Evolutionary conservation across 2,888 invertebrate species (phyloP).

Genomic region (Creontiades dilutus): DNA sequence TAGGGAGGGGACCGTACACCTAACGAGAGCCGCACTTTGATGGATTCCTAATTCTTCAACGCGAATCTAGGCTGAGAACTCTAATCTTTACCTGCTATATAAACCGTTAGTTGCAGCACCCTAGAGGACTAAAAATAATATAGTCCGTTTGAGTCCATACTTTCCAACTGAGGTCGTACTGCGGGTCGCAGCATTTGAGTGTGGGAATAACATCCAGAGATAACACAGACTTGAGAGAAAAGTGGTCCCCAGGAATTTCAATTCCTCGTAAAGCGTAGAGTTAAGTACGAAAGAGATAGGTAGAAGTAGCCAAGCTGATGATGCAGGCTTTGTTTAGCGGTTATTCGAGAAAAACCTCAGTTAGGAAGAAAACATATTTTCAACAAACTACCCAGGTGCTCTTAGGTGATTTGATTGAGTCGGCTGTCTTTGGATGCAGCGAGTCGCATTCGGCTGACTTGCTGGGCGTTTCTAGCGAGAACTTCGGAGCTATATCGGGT

Average conservation of each 20-base stretch:
- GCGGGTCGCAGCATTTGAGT: neutral
- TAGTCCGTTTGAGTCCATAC: conserved; percentile 30
- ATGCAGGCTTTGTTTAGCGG: conserved; percentile 27
- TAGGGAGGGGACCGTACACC: neutral
- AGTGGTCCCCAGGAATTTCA: conserved; percentile 68
- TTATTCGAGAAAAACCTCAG: conserved; percentile 50
- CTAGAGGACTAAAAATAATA: conserved; percentile 34
- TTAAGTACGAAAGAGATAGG: conserved; percentile 61
- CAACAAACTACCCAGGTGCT: neutral
- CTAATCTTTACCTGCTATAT: neutral
- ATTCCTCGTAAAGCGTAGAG: conserved; percentile 69
- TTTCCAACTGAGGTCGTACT: conserved; percentile 7
- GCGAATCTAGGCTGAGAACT: neutral
- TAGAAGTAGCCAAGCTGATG: conserved; percentile 44
- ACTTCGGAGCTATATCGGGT: conserved; percentile 47
- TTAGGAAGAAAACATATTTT: conserved; percentile 32
- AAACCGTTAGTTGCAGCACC: conserved; percentile 29
- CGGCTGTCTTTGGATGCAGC: conserved; percentile 64
- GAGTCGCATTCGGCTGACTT: conserved; percentile 63
- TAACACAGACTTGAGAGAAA: conserved; percentile 40
- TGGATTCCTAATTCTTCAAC: conserved; percentile 3
- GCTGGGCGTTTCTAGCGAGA: conserved; percentile 54
- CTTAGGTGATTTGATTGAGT: conserved; percentile 65
- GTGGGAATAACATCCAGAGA: conserved; percentile 21
- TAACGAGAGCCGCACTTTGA: conserved; percentile 20